These are phyloP conservation scores for Xestobium rufovillosum DNA, from an alignment of 2,888 invertebrate species.

Conservation along the genomic window DNA sequence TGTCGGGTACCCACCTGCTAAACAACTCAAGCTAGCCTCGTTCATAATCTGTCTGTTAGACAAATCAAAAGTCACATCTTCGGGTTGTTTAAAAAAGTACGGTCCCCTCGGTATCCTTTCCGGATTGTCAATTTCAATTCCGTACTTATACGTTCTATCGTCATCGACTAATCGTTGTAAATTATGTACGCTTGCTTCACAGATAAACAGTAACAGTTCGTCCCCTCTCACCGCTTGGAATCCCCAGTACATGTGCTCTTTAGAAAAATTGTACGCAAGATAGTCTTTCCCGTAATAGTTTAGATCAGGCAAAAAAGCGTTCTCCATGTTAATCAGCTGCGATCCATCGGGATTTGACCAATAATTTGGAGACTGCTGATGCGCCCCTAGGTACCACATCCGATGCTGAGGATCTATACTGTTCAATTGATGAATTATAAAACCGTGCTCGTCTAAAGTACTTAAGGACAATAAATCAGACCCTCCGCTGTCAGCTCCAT, in stretches of 20 bases:
- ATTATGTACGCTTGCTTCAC: conserved; percentile 73
- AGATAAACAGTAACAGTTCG: conserved; percentile 74
- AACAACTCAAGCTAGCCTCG: conserved; percentile 70
- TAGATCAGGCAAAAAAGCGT: conserved; percentile 68
- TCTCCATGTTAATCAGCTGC: conserved; percentile 68
- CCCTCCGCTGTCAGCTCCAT: conserved; percentile 45
- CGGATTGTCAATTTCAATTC: conserved; percentile 72
- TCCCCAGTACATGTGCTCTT: conserved; percentile 71
- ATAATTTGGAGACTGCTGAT: conserved; percentile 63
- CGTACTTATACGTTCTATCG: conserved; percentile 77
- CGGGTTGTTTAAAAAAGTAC: conserved; percentile 78
- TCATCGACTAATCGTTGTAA: conserved; percentile 65
- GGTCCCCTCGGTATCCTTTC: conserved; percentile 81
- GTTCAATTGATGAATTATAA: conserved; percentile 74
- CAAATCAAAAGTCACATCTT: conserved; percentile 75
- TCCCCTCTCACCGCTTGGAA: conserved; percentile 71
- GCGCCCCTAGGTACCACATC: conserved; percentile 79
- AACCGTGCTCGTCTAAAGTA: conserved; percentile 78
- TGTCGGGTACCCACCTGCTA: conserved; percentile 82
- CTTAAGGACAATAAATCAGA: conserved; percentile 76
- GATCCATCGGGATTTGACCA: conserved; percentile 86
- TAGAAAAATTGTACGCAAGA: conserved; percentile 71
- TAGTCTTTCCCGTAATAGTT: conserved; percentile 58
- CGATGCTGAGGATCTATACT: conserved; percentile 78
- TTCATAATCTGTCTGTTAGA: conserved; percentile 60